These are phyloP conservation scores for Metridium senile DNA, from an alignment of 92 coral and sea anemone genomes.

Conservation along the genomic window DNA sequence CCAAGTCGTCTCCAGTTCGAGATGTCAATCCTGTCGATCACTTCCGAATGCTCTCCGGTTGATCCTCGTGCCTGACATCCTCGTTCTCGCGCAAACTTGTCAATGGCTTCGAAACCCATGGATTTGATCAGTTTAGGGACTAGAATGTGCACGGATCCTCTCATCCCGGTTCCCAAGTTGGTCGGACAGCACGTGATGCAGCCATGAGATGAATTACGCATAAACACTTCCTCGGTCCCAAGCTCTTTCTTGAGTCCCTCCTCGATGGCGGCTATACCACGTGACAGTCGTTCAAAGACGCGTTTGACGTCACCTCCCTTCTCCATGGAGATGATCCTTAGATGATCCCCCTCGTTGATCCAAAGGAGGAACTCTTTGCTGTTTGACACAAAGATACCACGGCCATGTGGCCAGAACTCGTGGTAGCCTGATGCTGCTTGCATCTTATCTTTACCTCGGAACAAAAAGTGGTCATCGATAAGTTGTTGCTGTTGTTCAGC, in stretches of 20 bases:
- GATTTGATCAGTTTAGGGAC: conserved; percentile 55
- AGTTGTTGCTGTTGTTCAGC: conserved; percentile 66
- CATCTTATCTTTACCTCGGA: conserved; percentile 75
- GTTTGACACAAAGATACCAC: conserved; percentile 68
- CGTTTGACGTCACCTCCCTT: conserved; percentile 65
- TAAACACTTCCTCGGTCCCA: conserved; percentile 49
- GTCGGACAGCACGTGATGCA: conserved; percentile 78
- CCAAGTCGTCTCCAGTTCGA: conserved; percentile 70
- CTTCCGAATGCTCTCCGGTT: conserved; percentile 76
- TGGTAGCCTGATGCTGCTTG: conserved; percentile 76
- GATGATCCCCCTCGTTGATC: conserved; percentile 81
- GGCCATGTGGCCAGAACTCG: conserved; percentile 74
- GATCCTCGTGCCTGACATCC: conserved; percentile 69
- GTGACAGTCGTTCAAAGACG: conserved; percentile 58
- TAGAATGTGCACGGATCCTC: conserved; percentile 68
- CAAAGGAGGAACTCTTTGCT: conserved; percentile 62
- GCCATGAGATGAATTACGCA: conserved; percentile 51
- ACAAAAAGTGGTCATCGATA: conserved; percentile 69
- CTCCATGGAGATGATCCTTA: conserved; percentile 76
- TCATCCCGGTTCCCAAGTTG: conserved; percentile 69
- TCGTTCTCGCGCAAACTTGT: conserved; percentile 33
- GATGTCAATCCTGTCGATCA: conserved; percentile 62
- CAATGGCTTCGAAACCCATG: conserved; percentile 54
- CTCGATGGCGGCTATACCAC: conserved; percentile 46
- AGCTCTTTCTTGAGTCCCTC: conserved; percentile 43